Base-by-base conservation (phyloP, 2,113 vertebrate species). In the Paraplagusia blochii region DNA sequence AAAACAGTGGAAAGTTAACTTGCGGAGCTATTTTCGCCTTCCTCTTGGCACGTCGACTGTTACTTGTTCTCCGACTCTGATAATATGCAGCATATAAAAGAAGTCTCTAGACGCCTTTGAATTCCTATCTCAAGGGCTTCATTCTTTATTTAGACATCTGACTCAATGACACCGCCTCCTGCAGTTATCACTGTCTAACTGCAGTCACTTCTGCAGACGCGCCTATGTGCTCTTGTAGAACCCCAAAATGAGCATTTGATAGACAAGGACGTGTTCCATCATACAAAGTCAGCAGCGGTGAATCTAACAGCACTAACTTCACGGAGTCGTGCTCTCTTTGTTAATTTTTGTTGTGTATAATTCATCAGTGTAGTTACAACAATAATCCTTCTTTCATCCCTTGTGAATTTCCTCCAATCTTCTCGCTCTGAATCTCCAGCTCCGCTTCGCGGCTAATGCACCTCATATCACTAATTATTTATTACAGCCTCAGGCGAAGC, bases 381-480 rank as follows among this genome's bases (percentile, higher is more conserved):
- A 53, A 33, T 71, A 49, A 45, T 50, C 22, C 44, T 9, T 4
- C 65, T 67, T 63, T 52, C 40, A 53, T 74, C 58, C 63, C 63
- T 64, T 56, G 56, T 66, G 69, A 69, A 60, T 68, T 76, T 73
- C 57, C 61, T 68, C 81, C 72, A 65, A 46, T 72, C 58, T 62
- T 40, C 18, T 53, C 71, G 73, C 66, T 61, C 76, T 56, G 72
- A 80, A 84, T 84, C 62, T 71, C 65, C 74, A 58, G 76, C 80
- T 73, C 61, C 58, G 75, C 59, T 73, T 79, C 66, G 35, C 59
- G 22, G 56, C 29, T 60, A 72, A 73, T 74, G 72, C 77, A 48
- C 63, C 84, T 82, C 76, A 86, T 83, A 82, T 69, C 72, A 72
- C 68, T 87, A 89, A 90, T 88, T 89, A 86, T 89, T 81, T 85